These are phyloP conservation scores for Tipula lateralis DNA, from an alignment of 2,888 invertebrate genomes.

Conservation along the genomic window DNA sequence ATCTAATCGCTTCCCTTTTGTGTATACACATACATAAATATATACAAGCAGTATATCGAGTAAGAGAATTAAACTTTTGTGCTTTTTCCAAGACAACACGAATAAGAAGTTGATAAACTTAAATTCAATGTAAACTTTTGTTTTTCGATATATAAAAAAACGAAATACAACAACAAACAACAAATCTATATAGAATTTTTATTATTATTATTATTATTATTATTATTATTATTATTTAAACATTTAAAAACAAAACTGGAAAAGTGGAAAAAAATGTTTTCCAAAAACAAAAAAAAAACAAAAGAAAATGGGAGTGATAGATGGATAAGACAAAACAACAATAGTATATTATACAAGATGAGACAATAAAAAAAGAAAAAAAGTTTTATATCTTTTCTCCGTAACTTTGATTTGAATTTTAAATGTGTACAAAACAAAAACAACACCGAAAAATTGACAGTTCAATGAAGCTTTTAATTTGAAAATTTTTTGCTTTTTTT, in stretches of 20 bases:
- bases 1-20: background rate
- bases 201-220: background rate
- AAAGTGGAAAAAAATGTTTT: background rate
- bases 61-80: background rate
- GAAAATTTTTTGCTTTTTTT: background rate
- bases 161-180: background rate
- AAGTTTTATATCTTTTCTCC: background rate
- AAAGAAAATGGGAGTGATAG: background rate
- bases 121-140: background rate
- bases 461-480: slow-evolving; percentile 19
- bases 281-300: background rate
- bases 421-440: background rate
- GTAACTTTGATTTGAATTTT: slow-evolving; percentile 14
- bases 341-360: too few relatives aligned
- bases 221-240: slow-evolving; percentile 3
- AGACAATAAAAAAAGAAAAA: background rate
- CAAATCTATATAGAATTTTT: background rate
- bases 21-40: background rate
- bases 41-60: too few relatives aligned
- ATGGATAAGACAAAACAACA: slow-evolving; percentile 24
- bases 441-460: background rate
- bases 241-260: background rate
- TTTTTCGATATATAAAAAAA: background rate
- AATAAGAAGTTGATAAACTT: slow-evolving; percentile 11
- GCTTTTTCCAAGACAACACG: background rate